phyloP scores from a whole-genome alignment of 2,888 invertebrate genomes.

The Machimus atricapillus region DNA sequence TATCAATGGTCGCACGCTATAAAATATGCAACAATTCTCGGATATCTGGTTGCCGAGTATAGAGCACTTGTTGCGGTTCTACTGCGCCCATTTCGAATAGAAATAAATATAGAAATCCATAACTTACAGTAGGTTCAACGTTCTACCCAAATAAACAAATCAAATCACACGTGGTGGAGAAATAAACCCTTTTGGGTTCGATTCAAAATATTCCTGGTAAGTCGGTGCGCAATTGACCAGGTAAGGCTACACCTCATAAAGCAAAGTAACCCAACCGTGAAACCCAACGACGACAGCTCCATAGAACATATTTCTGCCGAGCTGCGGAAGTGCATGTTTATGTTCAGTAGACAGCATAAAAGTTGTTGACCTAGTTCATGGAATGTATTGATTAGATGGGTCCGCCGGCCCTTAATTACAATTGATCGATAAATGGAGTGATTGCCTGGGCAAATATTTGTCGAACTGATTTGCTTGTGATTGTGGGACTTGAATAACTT shows the following conservation, averaged over 20 bases:
- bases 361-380: background rate
- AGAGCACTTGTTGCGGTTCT: background rate
- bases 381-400: background rate
- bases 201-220: background rate
- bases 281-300: background rate
- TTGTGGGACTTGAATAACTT: background rate
- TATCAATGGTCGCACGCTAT: background rate
- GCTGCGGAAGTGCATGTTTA: background rate
- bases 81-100: background rate
- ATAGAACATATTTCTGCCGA: background rate
- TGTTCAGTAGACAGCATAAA: background rate
- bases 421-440: background rate
- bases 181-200: background rate
- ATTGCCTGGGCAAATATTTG: background rate
- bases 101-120: background rate
- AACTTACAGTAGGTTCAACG: background rate
- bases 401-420: background rate
- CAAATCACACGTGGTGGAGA: background rate
- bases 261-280: background rate
- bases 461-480: background rate
- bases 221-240: background rate
- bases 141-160: background rate
- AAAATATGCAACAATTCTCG: background rate
- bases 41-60: background rate
- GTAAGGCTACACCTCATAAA: background rate